Conservation (phyloP, 64 coral and sea anemone genomes). For the Cladopsammia gracilis region DNA sequence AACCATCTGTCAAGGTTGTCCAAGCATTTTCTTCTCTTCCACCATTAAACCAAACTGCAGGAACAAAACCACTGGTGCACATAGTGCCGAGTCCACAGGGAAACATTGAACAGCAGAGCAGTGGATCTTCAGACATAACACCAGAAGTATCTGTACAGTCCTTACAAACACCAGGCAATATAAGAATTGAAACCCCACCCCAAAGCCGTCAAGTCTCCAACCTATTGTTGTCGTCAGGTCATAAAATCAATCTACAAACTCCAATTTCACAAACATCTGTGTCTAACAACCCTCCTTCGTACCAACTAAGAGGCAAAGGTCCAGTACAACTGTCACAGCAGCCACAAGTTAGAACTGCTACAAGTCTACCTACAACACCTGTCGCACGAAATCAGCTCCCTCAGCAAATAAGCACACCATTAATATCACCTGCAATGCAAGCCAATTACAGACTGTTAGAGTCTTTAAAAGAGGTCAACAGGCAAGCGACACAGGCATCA, state of each 20-base stretch:
- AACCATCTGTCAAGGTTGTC: conserved; percentile 27
- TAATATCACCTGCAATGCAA: background rate
- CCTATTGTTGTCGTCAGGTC: conserved; percentile 13
- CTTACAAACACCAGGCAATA: conserved; percentile 30
- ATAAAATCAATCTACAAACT: conserved; percentile 38
- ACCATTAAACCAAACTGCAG: background rate
- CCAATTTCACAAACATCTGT: background rate
- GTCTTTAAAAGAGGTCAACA: conserved; percentile 83
- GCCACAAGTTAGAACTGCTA: conserved; percentile 3
- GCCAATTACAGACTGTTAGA: conserved; percentile 83
- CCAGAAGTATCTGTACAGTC: conserved; percentile 66
- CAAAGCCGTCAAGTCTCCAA: conserved; percentile 25
- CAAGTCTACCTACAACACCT: conserved; percentile 16
- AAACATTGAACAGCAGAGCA: conserved; percentile 46
- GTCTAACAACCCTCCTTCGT: background rate
- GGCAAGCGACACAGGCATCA: conserved; percentile 63
- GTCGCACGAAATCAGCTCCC: conserved; percentile 42
- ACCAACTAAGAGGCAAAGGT: background rate
- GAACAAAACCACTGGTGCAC: background rate
- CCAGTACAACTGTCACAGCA: background rate
- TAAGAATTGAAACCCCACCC: background rate
- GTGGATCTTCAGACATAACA: background rate
- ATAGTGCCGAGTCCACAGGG: conserved; percentile 29
- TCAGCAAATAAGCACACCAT: conserved; percentile 31
- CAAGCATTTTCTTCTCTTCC: conserved; percentile 1